Evolutionary conservation across 1,140 invertebrate genomes (phyloP).

Genomic region (Mamestra configurata): DNA sequence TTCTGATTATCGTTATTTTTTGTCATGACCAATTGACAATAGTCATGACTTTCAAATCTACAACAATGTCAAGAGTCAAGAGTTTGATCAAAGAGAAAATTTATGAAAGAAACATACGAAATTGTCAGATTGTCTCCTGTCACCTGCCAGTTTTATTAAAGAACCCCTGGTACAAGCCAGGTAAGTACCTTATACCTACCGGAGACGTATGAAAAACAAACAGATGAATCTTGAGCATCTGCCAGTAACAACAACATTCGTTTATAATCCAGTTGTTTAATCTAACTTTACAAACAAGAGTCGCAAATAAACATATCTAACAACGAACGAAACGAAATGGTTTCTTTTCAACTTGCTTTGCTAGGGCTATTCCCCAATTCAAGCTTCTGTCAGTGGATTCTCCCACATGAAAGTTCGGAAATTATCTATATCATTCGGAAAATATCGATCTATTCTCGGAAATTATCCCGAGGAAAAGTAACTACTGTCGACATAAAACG

Average conservation of each 20-base stretch:
- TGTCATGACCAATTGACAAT: too few species aligned
- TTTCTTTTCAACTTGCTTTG: neutral
- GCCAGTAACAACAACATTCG: neutral
- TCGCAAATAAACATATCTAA: constrained; percentile 3
- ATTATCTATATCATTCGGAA: too few species aligned
- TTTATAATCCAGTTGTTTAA: neutral
- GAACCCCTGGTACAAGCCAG: neutral
- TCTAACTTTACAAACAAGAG: neutral
- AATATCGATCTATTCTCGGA: too few species aligned
- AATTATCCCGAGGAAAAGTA: too few species aligned
- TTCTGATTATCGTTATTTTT: too few species aligned
- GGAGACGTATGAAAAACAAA: constrained; percentile 9
- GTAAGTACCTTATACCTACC: neutral
- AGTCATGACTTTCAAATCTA: too few species aligned
- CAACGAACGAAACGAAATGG: neutral
- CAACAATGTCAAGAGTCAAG: too few species aligned
- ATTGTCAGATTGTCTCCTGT: too few species aligned
- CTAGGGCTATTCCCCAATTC: neutral
- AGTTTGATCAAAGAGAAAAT: too few species aligned
- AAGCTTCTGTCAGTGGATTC: neutral
- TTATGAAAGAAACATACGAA: too few species aligned
- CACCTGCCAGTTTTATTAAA: too few species aligned
- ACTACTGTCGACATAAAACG: too few species aligned
- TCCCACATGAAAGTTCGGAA: neutral
- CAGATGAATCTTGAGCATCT: constrained; percentile 8